Evolutionary conservation across 1,140 invertebrate genomes (phyloP).

Genomic region (Chlorops oryzae): DNA sequence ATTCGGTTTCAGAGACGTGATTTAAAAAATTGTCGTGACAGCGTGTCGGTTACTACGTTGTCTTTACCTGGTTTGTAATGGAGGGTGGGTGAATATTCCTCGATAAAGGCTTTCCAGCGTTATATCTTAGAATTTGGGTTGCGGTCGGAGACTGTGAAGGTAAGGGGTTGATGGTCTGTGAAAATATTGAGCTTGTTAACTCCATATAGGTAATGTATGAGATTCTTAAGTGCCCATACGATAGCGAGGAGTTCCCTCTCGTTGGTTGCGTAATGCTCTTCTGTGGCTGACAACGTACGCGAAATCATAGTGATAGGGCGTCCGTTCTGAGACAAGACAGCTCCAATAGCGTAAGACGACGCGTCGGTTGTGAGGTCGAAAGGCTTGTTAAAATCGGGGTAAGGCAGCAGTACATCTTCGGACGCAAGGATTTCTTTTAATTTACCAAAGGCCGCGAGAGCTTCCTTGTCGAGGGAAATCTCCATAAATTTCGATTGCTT

Average conservation of each 20-base stretch:
- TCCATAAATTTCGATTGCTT: conserved; percentile 10
- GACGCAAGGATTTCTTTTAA: conserved; percentile 44
- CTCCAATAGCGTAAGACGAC: conserved; percentile 11
- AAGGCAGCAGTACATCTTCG: conserved; percentile 34
- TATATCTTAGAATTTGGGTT: conserved; percentile 48
- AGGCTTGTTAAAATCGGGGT: conserved; percentile 15
- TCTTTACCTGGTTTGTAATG: conserved; percentile 43
- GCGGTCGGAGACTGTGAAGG: conserved; percentile 47
- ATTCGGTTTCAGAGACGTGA: conserved; percentile 6
- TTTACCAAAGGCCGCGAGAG: conserved; percentile 39
- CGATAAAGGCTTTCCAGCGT: conserved; percentile 51
- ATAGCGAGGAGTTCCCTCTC: conserved; percentile 13
- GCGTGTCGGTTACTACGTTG: conserved; percentile 40
- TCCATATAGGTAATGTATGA: conserved; percentile 37
- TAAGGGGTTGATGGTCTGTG: conserved; percentile 52
- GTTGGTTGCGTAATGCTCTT: conserved; percentile 48
- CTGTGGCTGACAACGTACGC: conserved; percentile 23
- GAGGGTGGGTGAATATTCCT: conserved; percentile 43
- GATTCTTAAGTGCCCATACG: conserved; percentile 12
- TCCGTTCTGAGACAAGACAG: conserved; percentile 17
- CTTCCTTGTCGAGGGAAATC: conserved; percentile 2
- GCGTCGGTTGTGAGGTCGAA: conserved; percentile 21
- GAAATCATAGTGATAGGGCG: conserved; percentile 18
- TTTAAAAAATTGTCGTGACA: conserved; percentile 20
- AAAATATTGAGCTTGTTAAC: conserved; percentile 47